A percentile compares a stretch with the other conserved stretches of the same genome.
These are phyloP conservation scores for Myripristis jacobus DNA, from an alignment of 2,797 vertebrate species.

Conservation along the genomic window DNA sequence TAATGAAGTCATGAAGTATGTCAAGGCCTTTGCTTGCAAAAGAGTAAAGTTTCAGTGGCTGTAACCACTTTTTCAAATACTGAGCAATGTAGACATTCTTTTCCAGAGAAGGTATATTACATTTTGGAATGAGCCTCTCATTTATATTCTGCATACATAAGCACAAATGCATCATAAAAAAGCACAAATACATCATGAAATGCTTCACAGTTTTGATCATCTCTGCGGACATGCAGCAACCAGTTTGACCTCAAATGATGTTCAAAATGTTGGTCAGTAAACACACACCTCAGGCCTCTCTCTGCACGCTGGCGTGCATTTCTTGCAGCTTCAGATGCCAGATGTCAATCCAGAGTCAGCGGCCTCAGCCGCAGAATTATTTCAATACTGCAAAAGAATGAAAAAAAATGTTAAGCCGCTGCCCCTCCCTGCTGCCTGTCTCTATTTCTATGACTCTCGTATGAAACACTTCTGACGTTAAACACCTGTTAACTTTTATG, in stretches of 20 bases:
- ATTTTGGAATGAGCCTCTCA: neutral
- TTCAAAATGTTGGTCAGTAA: conserved; percentile 11
- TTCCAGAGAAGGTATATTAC: neutral
- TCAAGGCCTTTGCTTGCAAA: neutral
- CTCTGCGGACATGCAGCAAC: conserved; percentile 4
- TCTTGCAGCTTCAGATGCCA: conserved; percentile 40
- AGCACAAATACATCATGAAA: conserved; percentile 4
- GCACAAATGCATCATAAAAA: neutral
- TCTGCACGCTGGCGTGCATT: conserved; percentile 24
- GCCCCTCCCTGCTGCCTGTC: conserved; percentile 72
- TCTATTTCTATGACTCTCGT: conserved; percentile 68
- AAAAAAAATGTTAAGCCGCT: conserved; percentile 24
- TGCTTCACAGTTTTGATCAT: neutral
- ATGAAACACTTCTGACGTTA: conserved; percentile 79
- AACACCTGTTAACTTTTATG: conserved; percentile 86
- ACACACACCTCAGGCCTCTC: conserved; percentile 6
- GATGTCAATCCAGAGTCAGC: conserved; percentile 31
- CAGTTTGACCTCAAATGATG: conserved; percentile 4
- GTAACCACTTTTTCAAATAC: neutral
- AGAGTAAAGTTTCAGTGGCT: neutral
- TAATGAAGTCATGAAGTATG: too few species aligned
- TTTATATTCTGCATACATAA: neutral
- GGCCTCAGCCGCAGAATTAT: conserved; percentile 31
- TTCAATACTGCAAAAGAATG: conserved; percentile 52
- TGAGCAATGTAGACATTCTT: neutral